These are phyloP conservation scores for Caracal caracal DNA, from an alignment of 2,113 vertebrate species.

Conservation along the genomic window DNA sequence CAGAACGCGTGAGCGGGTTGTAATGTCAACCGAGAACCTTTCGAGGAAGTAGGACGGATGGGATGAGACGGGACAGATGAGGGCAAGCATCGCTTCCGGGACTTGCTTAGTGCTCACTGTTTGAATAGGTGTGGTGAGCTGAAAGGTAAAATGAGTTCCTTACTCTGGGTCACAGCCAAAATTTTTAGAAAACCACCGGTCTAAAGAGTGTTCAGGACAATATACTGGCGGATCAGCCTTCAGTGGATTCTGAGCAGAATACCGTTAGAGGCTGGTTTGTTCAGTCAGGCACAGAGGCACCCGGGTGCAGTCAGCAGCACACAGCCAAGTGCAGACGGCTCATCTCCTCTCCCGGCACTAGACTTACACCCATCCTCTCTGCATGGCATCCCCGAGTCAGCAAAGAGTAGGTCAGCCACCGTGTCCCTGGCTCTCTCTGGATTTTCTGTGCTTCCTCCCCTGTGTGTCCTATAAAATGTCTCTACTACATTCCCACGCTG, in stretches of 20 bases:
- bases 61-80: not conserved
- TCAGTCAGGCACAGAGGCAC: not conserved
- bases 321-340: not conserved
- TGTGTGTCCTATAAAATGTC: not conserved
- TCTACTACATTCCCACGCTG: not conserved
- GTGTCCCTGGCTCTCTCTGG: not conserved
- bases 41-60: not conserved
- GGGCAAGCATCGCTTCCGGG: no score
- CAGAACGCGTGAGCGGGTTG: not conserved
- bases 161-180: not conserved
- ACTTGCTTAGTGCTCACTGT: not conserved
- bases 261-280: not conserved
- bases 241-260: not conserved
- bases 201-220: not conserved
- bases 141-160: not conserved
- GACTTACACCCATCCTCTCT: not conserved
- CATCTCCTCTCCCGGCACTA: not conserved
- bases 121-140: rapidly evolving
- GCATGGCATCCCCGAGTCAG: not conserved
- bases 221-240: not conserved
- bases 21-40: not conserved
- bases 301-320: not conserved
- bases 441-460: not conserved
- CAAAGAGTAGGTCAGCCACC: not conserved
- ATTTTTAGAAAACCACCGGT: not conserved